A percentile compares a stretch with the other conserved stretches of the same genome.
phyloP scores from a whole-genome alignment of 2,888 invertebrate species.

The Cephus pygmeus region DNA sequence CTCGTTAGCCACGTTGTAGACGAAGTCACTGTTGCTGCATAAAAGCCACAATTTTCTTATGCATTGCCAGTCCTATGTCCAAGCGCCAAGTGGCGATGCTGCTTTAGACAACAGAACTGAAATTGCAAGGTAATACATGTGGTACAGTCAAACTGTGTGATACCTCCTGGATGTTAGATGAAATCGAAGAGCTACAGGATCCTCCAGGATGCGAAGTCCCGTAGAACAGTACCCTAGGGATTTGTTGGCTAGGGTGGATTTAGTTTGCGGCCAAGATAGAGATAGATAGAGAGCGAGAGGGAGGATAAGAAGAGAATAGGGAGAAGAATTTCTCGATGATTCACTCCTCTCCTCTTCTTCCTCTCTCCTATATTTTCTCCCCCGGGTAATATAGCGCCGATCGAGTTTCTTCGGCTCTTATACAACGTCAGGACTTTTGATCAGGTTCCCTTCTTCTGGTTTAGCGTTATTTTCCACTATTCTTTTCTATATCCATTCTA shows the following conservation, averaged over 20 bases:
- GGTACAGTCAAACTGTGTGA: not conserved
- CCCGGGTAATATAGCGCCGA: conserved; percentile 5
- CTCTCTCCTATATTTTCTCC: conserved; percentile 6
- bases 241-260: conserved; percentile 23
- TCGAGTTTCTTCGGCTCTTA: not conserved
- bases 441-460: not conserved
- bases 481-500: not conserved
- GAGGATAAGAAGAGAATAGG: not conserved
- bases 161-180: not conserved
- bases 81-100: not conserved
- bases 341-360: conserved; percentile 11
- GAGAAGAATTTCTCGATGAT: not conserved
- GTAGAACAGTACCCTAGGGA: conserved; percentile 51
- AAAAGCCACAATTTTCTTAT: not conserved
- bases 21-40: not conserved
- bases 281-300: not conserved
- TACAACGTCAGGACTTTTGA: not conserved
- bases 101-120: not conserved
- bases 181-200: not conserved
- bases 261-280: not conserved
- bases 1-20: not conserved
- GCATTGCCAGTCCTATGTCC: not conserved
- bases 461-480: not conserved
- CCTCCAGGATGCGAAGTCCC: conserved; percentile 46
- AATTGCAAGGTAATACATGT: not conserved